These are phyloP conservation scores for Odontomyia ornata DNA, from an alignment of 2,888 invertebrate genomes.

Conservation along the genomic window DNA sequence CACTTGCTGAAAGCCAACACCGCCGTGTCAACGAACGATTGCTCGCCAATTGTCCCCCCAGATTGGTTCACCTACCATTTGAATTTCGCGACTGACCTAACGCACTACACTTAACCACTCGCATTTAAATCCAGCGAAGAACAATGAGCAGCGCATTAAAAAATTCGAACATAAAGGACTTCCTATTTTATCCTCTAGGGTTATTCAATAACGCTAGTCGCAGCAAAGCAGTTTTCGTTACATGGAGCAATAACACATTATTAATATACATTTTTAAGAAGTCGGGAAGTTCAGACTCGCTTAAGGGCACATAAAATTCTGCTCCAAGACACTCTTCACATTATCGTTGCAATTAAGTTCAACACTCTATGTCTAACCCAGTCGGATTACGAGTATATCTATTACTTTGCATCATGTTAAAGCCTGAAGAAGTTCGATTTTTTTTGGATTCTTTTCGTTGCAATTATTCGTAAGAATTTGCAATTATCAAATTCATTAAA, in stretches of 20 bases:
- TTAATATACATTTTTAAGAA: conserved; percentile 60
- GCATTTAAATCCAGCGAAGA: no score
- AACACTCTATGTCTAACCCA: conserved; percentile 59
- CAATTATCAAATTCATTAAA: conserved; percentile 55
- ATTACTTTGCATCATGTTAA: conserved; percentile 60
- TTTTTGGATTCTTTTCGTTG: conserved; percentile 58
- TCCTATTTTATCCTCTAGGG: conserved; percentile 58
- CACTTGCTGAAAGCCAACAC: no score
- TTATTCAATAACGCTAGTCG: conserved; percentile 57
- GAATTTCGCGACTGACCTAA: no score
- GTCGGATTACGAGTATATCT: conserved; percentile 57
- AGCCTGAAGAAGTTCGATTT: conserved; percentile 56
- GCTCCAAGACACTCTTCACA: conserved; percentile 51
- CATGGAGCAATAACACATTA: conserved; percentile 60
- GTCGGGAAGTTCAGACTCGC: conserved; percentile 49
- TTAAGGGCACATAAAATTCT: conserved; percentile 51
- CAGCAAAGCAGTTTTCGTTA: conserved; percentile 59
- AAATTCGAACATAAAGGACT: conserved; percentile 60
- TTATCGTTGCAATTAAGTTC: conserved; percentile 58
- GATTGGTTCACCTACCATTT: no score
- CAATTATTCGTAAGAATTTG: conserved; percentile 56
- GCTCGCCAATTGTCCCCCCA: no score
- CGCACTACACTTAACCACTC: no score
- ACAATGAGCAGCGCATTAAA: conserved; percentile 19
- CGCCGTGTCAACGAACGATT: no score